Evolutionary conservation across 2,113 vertebrate species (phyloP).

Genomic region (Sapajus apella): DNA sequence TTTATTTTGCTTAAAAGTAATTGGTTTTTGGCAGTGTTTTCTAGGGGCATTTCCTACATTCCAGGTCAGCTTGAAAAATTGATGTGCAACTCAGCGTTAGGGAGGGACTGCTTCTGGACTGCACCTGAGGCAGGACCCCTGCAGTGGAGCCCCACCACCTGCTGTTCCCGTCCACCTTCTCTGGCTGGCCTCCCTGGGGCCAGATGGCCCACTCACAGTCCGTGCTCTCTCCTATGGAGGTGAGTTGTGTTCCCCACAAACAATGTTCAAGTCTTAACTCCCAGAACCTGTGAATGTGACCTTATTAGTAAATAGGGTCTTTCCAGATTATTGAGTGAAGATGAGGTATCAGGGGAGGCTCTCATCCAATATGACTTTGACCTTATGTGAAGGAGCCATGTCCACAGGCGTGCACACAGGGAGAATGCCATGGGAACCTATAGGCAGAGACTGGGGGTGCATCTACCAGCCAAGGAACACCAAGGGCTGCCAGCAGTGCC

Average conservation of each 20-base stretch:
- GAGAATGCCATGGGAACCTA: rapidly evolving
- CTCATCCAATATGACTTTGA: too few species aligned
- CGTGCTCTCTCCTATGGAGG: rapidly evolving
- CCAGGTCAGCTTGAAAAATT: neutral
- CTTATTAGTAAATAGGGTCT: neutral
- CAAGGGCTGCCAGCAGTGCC: neutral
- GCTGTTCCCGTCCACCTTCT: neutral
- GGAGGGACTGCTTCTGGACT: neutral
- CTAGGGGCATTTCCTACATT: neutral
- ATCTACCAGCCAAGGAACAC: rapidly evolving
- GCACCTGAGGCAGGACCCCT: rapidly evolving
- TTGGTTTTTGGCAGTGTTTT: neutral
- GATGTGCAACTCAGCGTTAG: too few species aligned
- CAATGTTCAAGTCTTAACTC: neutral
- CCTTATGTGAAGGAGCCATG: neutral
- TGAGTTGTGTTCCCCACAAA: neutral
- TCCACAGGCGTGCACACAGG: neutral
- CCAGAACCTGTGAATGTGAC: neutral
- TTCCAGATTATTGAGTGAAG: neutral
- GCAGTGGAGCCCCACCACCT: neutral
- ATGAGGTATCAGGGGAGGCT: neutral
- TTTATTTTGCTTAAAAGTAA: neutral
- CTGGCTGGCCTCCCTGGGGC: neutral
- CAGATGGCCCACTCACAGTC: neutral
- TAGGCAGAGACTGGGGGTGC: neutral